Conservation (phyloP, 2,888 invertebrate species). For the Eupithecia centaureata region DNA sequence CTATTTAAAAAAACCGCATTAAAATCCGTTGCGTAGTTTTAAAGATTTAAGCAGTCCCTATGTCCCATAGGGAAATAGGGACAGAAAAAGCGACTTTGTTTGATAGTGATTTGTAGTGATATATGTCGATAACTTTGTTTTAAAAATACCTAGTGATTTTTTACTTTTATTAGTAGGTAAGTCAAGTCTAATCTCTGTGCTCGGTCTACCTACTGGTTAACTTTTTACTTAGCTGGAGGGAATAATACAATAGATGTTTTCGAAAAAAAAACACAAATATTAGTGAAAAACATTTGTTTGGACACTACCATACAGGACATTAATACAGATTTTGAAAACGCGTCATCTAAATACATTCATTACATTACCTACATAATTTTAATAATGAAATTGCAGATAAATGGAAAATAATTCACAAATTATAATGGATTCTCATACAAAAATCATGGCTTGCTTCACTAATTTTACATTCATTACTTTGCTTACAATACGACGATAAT, state of each 20-base stretch:
- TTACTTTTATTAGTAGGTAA: too few species aligned
- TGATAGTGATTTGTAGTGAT: too few species aligned
- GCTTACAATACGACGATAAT: not conserved
- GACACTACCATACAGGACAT: conserved; percentile 40
- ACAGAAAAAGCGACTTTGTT: too few species aligned
- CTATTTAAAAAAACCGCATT: too few species aligned
- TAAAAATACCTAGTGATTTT: too few species aligned
- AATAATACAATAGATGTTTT: not conserved
- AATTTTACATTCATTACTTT: not conserved
- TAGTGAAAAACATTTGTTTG: conserved; percentile 45
- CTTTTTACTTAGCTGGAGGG: not conserved
- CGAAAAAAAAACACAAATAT: conserved; percentile 45
- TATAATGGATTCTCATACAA: conserved; percentile 32
- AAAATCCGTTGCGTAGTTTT: too few species aligned
- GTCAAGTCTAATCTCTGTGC: too few species aligned
- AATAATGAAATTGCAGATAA: conserved; percentile 36
- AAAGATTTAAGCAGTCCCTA: too few species aligned
- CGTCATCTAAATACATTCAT: conserved; percentile 33
- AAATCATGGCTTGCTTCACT: conserved; percentile 32
- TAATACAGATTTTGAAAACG: conserved; percentile 43
- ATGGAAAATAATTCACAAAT: conserved; percentile 28
- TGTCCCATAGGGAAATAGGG: too few species aligned
- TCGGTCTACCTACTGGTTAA: not conserved
- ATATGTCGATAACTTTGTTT: too few species aligned
- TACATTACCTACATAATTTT: conserved; percentile 31